Conservation (phyloP, 1,140 invertebrate species). For the Lutraria rhynchaena region DNA sequence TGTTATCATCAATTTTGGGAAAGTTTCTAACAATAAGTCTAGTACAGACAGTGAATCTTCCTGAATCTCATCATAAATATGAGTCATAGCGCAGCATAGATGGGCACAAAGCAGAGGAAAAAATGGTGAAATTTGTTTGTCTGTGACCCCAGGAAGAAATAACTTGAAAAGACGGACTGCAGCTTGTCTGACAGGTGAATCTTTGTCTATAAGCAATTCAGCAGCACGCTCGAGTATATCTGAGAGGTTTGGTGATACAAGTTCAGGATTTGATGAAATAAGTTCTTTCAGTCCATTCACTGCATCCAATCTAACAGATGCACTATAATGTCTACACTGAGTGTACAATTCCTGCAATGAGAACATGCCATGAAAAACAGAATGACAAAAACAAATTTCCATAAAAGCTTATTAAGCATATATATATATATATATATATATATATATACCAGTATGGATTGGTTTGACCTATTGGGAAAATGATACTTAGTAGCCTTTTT, state of each 20-base stretch:
- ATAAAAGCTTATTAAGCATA: too few species aligned
- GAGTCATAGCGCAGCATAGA: slow-evolving; percentile 92
- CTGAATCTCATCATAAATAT: slow-evolving; percentile 90
- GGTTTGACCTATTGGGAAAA: too few species aligned
- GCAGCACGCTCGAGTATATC: slow-evolving; percentile 87
- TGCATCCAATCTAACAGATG: slow-evolving; percentile 87
- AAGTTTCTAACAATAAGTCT: slow-evolving; percentile 85
- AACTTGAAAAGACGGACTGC: slow-evolving; percentile 85
- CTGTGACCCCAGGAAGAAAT: slow-evolving; percentile 84
- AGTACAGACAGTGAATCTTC: slow-evolving; percentile 90
- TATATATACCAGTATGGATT: too few species aligned
- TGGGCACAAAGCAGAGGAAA: slow-evolving; percentile 89
- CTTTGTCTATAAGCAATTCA: slow-evolving; percentile 88
- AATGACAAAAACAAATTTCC: too few species aligned
- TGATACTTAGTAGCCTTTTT: too few species aligned
- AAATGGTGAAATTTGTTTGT: slow-evolving; percentile 85
- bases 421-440: too few species aligned
- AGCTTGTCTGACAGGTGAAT: slow-evolving; percentile 87
- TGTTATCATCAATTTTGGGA: slow-evolving; percentile 85
- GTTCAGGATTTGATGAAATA: slow-evolving; percentile 84
- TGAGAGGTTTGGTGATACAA: slow-evolving; percentile 86
- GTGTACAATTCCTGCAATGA: slow-evolving; percentile 87
- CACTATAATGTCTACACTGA: slow-evolving; percentile 90
- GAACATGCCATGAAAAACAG: too few species aligned
- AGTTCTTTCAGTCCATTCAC: slow-evolving; percentile 89